phyloP scores from a whole-genome alignment of 2,888 invertebrate species.

The Mimumesa dahlbomi region DNA sequence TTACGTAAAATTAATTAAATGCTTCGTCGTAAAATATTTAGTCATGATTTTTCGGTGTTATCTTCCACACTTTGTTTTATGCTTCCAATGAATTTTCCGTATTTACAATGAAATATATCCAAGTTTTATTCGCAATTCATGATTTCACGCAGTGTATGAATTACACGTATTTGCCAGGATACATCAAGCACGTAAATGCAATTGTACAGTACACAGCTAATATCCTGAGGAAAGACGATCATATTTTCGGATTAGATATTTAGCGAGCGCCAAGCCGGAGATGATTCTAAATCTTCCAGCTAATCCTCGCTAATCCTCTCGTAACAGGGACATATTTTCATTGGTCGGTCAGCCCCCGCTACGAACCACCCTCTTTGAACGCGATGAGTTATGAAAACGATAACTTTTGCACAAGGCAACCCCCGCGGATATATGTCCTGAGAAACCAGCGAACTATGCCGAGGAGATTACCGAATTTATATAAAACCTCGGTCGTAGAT shows the following conservation, averaged over 20 bases:
- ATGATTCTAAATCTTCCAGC: conserved; percentile 72
- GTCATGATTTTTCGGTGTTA: no score
- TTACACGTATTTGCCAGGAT: no score
- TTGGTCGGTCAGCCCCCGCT: conserved; percentile 55
- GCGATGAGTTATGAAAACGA: conserved; percentile 72
- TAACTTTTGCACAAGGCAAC: conserved; percentile 62
- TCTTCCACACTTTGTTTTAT: no score
- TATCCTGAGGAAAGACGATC: conserved; percentile 53
- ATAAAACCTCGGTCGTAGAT: conserved; percentile 48
- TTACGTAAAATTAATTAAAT: no score
- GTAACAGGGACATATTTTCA: conserved; percentile 76
- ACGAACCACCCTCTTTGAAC: conserved; percentile 43
- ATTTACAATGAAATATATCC: no score
- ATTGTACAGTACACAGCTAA: background rate
- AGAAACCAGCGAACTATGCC: conserved; percentile 33
- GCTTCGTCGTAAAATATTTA: no score
- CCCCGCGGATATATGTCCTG: conserved; percentile 27
- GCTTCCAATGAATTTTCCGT: no score
- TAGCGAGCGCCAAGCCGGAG: conserved; percentile 58
- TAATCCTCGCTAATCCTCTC: conserved; percentile 74
- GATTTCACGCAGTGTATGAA: background rate
- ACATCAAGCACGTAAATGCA: background rate
- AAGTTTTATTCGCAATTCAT: background rate
- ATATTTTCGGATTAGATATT: conserved; percentile 70
- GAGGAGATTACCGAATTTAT: conserved; percentile 66